Evolutionary conservation across 2,113 vertebrate genomes (phyloP), one percentile per base, ranked within the genome.

Genomic region (Arenaria interpres): DNA sequence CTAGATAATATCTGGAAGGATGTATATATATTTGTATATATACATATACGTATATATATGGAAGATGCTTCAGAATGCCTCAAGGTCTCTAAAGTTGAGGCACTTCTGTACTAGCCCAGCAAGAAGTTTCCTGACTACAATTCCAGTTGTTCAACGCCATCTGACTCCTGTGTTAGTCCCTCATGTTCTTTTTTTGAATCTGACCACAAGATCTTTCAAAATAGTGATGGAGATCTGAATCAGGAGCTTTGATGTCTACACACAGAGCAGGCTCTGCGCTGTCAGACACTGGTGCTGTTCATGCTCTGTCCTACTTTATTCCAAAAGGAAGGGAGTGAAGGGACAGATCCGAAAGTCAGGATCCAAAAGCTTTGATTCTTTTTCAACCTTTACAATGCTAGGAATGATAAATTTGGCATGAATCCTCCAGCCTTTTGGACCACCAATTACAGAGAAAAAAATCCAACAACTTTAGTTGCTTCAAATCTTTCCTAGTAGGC

Each of bases 41-140:
- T 32, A 25, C 51, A 23, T 3, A 59, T 7, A 41, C 14, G 19
- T 37, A 37, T n/a, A 22, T 21, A 43, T 2, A 14, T 46, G 27
- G 18, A 62, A 72, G 32, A 20, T 60, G 6, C 23, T 60, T 71
- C 51, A 82, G 57, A 75, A 56, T 69, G n/a, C n/a, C 30, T 67
- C 27, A 71, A 68, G n/a, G 7, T 64, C 25, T 87, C 54, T 30
- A n/a, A 73, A 66, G 14, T 3, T 5, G 0, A 89, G 22, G 4
- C 12, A 53, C 2, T 74, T 50, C 14, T 0, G 0, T 62, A 3
- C 4, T 37, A 73, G 22, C 15, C 41, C 22, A 64, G 28, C 7
- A 8, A 71, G 66, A 90, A 63, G 4, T 71, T 79, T 93, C 56
- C 17, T 22, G 28, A 75, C 13, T 18, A 39, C 24, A 33, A 9